These are phyloP conservation scores for Aphelenchoides fujianensis DNA, from an alignment of 1,140 invertebrate species.

Conservation along the genomic window DNA sequence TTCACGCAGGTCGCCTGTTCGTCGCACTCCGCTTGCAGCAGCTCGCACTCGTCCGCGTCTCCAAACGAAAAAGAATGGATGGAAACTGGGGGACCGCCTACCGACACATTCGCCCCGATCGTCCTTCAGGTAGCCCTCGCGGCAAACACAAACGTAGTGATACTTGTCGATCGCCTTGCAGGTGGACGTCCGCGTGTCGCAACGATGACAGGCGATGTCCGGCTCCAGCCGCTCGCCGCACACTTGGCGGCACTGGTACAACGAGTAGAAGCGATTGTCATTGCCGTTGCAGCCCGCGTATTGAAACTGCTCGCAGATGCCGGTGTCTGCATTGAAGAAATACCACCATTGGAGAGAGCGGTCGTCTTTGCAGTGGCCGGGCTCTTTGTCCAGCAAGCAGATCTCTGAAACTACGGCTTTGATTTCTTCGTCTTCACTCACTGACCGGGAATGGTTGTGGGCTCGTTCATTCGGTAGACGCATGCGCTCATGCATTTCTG, in stretches of 20 bases:
- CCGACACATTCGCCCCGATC: constrained; percentile 42
- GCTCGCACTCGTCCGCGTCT: constrained; percentile 52
- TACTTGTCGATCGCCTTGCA: constrained; percentile 50
- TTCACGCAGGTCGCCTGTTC: constrained; percentile 75
- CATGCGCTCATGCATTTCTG: constrained; percentile 52
- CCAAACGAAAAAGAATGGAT: constrained; percentile 24
- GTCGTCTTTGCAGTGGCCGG: constrained; percentile 15
- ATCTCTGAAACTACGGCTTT: constrained; percentile 13
- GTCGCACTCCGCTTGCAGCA: constrained; percentile 33
- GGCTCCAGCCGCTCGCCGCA: constrained; percentile 49
- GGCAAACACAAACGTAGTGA: constrained; percentile 54
- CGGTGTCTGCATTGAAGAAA: constrained; percentile 45
- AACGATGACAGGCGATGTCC: constrained; percentile 51
- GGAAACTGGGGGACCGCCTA: constrained; percentile 13
- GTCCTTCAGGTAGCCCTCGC: constrained; percentile 47
- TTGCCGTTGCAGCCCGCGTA: constrained; percentile 55
- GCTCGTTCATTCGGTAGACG: constrained; percentile 51
- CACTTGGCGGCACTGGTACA: constrained; percentile 51
- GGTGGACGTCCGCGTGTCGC: constrained; percentile 50
- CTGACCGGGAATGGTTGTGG: constrained; percentile 45
- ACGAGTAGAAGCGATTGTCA: constrained; percentile 51
- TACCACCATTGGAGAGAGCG: constrained; percentile 52
- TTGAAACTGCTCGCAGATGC: constrained; percentile 46
- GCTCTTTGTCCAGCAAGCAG: constrained; percentile 30
- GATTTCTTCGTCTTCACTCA: constrained; percentile 14